Conservation (phyloP, 2,888 invertebrate species). For the Hyles lineata region DNA sequence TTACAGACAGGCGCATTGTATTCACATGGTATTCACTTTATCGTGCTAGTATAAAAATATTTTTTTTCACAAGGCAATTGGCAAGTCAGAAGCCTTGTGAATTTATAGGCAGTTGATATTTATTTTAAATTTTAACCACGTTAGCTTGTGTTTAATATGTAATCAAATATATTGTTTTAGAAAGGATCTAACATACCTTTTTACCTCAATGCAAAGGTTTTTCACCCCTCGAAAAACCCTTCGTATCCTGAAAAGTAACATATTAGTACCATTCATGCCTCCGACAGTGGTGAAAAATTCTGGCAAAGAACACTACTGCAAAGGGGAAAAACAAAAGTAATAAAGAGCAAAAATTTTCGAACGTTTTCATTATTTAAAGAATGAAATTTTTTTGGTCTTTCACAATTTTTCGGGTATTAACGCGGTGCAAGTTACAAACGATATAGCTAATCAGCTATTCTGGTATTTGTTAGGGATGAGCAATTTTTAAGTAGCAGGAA, state of each 20-base stretch:
- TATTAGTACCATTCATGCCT: neutral
- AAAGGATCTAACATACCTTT: no score
- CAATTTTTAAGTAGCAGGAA: no score
- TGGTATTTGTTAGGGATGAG: neutral
- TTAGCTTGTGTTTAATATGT: no score
- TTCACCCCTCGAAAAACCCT: neutral
- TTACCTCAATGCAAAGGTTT: neutral
- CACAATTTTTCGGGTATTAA: slow-evolving; percentile 22
- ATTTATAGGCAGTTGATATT: neutral
- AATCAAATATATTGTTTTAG: no score
- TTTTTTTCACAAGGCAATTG: no score
- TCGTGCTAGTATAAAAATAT: no score
- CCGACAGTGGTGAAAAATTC: neutral
- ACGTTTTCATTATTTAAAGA: slow-evolving; percentile 26
- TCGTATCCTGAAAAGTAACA: neutral
- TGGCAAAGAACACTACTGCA: slow-evolving; percentile 7
- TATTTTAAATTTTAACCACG: neutral
- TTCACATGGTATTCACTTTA: no score
- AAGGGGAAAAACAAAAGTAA: slow-evolving; percentile 13
- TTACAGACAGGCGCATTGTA: no score
- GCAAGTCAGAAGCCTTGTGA: no score
- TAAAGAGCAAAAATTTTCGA: slow-evolving; percentile 18
- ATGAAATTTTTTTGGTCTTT: slow-evolving; percentile 18
- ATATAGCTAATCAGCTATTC: neutral
- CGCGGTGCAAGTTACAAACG: slow-evolving; percentile 15